These are phyloP conservation scores for Polyodon spathula DNA, from an alignment of 2,113 vertebrate genomes.

Conservation along the genomic window DNA sequence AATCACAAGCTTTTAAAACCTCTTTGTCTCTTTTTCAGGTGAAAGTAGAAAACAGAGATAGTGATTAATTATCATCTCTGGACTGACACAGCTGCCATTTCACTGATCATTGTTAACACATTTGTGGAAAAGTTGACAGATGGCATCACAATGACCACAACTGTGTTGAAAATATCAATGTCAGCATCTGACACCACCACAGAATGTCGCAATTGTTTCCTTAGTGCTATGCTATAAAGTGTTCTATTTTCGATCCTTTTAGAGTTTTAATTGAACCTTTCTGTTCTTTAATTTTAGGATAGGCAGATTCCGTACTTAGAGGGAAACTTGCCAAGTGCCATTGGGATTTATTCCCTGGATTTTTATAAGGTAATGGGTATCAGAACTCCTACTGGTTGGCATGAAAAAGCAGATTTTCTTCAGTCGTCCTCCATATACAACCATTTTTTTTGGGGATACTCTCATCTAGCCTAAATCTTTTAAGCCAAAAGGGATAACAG, in stretches of 20 bases:
- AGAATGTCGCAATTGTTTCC: background rate
- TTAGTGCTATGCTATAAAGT: background rate
- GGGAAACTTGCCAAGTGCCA: too few species aligned
- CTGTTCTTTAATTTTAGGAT: too few species aligned
- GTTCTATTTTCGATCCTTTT: too few species aligned
- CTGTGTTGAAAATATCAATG: background rate
- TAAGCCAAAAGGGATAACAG: background rate
- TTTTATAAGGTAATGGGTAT: background rate
- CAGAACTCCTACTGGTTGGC: background rate
- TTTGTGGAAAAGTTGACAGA: background rate
- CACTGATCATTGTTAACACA: background rate
- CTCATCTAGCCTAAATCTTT: background rate
- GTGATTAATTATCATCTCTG: too few species aligned
- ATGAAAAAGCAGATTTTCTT: background rate
- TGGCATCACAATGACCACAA: slow-evolving; percentile 3
- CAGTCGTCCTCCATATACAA: background rate
- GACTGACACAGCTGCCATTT: too few species aligned
- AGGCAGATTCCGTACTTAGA: too few species aligned
- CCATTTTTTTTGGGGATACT: background rate
- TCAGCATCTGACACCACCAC: background rate
- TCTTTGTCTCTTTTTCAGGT: too few species aligned
- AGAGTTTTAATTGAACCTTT: too few species aligned
- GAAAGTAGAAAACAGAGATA: too few species aligned
- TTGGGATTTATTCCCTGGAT: background rate
- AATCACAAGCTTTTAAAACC: too few species aligned